Evolutionary conservation across 2,888 invertebrate species (phyloP).

Genomic region (Orthosia cruda): DNA sequence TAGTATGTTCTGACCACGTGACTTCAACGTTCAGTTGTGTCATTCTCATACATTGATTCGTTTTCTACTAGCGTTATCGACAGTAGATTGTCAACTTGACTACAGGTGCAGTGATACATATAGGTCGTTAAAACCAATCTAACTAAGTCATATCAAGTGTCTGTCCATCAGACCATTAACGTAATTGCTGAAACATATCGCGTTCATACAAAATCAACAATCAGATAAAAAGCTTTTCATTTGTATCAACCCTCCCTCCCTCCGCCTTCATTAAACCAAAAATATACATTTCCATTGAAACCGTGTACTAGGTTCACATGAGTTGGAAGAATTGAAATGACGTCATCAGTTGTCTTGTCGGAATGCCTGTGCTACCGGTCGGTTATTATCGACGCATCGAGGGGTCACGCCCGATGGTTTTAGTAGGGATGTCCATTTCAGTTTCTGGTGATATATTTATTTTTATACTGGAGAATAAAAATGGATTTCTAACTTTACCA

Average conservation of each 20-base stretch:
- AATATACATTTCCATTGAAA: constrained; percentile 13
- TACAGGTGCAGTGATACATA: too few species aligned
- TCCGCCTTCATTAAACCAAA: constrained; percentile 16
- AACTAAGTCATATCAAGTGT: not conserved
- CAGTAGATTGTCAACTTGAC: too few species aligned
- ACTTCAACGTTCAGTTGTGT: too few species aligned
- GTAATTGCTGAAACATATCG: constrained; percentile 41
- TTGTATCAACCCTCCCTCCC: constrained; percentile 30
- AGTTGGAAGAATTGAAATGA: constrained; percentile 45
- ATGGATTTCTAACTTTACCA: too few species aligned
- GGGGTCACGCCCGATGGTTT: constrained; percentile 50
- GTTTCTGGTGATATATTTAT: not conserved
- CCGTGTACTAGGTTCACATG: constrained; percentile 15
- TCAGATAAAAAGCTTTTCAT: constrained; percentile 27
- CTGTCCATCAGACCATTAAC: constrained; percentile 18
- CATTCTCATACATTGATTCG: too few species aligned
- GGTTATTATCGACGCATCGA: constrained; percentile 62
- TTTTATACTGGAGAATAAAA: not conserved
- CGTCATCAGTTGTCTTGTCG: constrained; percentile 47
- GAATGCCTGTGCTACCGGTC: constrained; percentile 46
- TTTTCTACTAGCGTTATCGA: too few species aligned
- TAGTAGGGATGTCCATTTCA: constrained; percentile 51
- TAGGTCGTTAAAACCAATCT: not conserved
- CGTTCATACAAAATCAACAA: constrained; percentile 31
- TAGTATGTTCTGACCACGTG: too few species aligned